Evolutionary conservation across 2,888 invertebrate species (phyloP).

Genomic region (Portevinia maculata): DNA sequence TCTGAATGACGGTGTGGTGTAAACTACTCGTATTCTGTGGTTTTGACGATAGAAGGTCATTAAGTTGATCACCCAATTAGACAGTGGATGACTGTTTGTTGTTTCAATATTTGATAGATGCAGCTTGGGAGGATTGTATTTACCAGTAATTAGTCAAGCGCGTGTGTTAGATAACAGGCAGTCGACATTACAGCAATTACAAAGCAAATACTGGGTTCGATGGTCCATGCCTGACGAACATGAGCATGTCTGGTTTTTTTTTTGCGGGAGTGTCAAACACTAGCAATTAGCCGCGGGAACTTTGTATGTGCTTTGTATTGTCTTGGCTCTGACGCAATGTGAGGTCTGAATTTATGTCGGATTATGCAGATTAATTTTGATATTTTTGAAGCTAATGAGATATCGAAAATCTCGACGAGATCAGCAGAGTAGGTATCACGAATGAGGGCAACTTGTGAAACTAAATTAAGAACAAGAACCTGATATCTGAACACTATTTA

Average conservation of each 20-base stretch:
- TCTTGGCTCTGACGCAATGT: slow-evolving; percentile 54
- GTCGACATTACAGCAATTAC: background rate
- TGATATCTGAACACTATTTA: slow-evolving; percentile 3
- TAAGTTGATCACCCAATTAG: slow-evolving; percentile 74
- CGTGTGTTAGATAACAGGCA: slow-evolving; percentile 8
- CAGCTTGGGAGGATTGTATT: slow-evolving; percentile 41
- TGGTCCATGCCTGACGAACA: slow-evolving; percentile 31
- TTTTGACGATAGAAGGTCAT: slow-evolving; percentile 70
- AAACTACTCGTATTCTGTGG: slow-evolving; percentile 48
- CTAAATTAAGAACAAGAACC: slow-evolving; percentile 16
- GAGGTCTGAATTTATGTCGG: slow-evolving; percentile 57
- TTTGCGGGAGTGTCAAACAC: slow-evolving; percentile 63
- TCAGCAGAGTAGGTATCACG: slow-evolving; percentile 1
- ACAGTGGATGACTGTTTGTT: slow-evolving; percentile 46
- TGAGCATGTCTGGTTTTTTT: slow-evolving; percentile 1
- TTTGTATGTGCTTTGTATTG: slow-evolving; percentile 35
- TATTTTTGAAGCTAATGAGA: slow-evolving; percentile 22
- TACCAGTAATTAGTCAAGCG: slow-evolving; percentile 39
- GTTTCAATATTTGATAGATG: slow-evolving; percentile 40
- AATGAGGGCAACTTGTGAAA: slow-evolving; percentile 13
- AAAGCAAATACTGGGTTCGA: slow-evolving; percentile 29
- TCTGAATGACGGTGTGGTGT: slow-evolving; percentile 48
- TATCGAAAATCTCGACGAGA: slow-evolving; percentile 7
- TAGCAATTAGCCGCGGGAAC: slow-evolving; percentile 53
- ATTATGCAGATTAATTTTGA: slow-evolving; percentile 61